These are phyloP conservation scores for Monomorium pharaonis DNA, from an alignment of 1,140 invertebrate genomes.

Conservation along the genomic window DNA sequence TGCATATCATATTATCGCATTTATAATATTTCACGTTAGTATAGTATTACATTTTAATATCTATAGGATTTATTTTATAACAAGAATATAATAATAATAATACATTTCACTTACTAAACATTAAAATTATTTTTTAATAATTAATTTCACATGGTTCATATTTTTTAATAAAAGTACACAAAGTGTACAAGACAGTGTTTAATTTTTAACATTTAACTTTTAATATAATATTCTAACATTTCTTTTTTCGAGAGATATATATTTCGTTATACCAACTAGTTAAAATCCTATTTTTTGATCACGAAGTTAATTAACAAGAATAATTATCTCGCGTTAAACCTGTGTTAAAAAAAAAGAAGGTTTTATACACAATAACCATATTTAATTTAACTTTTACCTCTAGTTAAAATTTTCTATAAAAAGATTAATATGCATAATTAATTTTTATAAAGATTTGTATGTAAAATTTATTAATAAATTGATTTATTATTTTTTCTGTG, in stretches of 20 bases:
- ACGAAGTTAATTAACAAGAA: constrained; percentile 1
- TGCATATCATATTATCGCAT: not conserved
- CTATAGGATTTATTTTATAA: not conserved
- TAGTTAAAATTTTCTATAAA: not conserved
- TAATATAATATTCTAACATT: not conserved
- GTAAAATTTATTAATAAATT: not conserved
- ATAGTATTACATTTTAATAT: not conserved
- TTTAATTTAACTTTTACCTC: not conserved
- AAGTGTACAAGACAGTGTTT: not conserved
- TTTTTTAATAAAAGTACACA: not conserved
- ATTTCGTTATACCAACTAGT: constrained; percentile 6
- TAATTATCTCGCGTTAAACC: constrained; percentile 22
- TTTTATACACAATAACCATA: not conserved
- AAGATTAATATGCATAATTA: not conserved
- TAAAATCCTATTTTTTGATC: not conserved
- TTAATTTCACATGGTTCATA: not conserved
- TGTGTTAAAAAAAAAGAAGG: not conserved
- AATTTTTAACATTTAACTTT: not conserved
- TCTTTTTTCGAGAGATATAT: not conserved
- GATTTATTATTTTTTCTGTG: not conserved
- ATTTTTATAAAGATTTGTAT: too few species aligned
- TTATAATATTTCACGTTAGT: not conserved
- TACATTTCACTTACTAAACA: not conserved
- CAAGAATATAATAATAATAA: not conserved
- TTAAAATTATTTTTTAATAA: not conserved